These are phyloP conservation scores for Cephalopachus bancanus DNA, from an alignment of 2,797 vertebrate genomes.

Conservation along the genomic window DNA sequence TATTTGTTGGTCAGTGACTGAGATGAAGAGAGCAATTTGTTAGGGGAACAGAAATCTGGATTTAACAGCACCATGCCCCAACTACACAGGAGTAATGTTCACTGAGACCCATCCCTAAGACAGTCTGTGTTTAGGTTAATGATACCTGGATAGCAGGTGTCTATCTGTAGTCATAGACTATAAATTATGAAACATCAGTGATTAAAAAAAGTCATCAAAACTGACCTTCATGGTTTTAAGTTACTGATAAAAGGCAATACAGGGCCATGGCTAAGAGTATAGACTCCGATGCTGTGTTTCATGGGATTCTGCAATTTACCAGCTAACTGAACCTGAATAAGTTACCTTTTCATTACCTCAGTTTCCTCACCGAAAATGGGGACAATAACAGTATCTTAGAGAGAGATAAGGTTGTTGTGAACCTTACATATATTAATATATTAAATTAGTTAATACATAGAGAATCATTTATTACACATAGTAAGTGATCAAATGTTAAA, in stretches of 20 bases:
- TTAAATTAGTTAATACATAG: slow-evolving; percentile 26
- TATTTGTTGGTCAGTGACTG: slow-evolving; percentile 14
- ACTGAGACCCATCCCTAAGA: neutral
- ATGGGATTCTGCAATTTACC: slow-evolving; percentile 38
- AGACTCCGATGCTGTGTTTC: slow-evolving; percentile 3
- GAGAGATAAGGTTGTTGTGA: neutral
- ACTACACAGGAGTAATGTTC: neutral
- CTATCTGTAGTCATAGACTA: neutral
- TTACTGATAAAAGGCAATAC: neutral
- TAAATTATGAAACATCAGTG: slow-evolving; percentile 53
- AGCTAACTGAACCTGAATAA: slow-evolving; percentile 27
- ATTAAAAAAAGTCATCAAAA: slow-evolving; percentile 60
- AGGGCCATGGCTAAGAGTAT: neutral
- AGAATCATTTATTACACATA: slow-evolving; percentile 20
- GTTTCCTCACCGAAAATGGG: slow-evolving; percentile 43
- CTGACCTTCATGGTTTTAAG: slow-evolving; percentile 15
- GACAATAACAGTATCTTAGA: neutral
- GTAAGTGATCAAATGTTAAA: slow-evolving; percentile 3
- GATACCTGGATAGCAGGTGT: neutral
- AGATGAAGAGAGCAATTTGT: neutral
- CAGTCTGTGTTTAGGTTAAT: neutral
- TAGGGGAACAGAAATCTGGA: slow-evolving; percentile 21
- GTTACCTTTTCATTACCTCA: slow-evolving; percentile 9
- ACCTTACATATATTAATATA: neutral
- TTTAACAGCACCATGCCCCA: neutral